Evolutionary conservation across 2,113 vertebrate genomes (phyloP), one percentile per base, ranked within the genome.

Genomic region (Phalacrocorax carbo): DNA sequence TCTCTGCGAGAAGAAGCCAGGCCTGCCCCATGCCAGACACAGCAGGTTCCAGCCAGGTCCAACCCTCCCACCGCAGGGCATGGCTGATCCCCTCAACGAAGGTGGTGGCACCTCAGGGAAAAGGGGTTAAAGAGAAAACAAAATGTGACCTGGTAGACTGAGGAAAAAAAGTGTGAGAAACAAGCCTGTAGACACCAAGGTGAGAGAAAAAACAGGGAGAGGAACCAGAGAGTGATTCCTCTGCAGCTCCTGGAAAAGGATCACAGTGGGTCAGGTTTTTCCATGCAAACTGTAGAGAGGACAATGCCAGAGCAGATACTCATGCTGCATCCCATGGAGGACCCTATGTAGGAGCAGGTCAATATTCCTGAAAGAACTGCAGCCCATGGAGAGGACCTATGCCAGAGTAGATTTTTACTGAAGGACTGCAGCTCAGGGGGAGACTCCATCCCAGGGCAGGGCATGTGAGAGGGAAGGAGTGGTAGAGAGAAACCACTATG

Each of bases 211-310:
- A 38, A 1, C 3, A 58, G 21, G 11, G 7, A 4, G 36, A 60
- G 49, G 13, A 54, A 6, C 17, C 26, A 60, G 21, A 22, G 21
- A 75, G 61, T 29, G 23, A n/a, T 8, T 44, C 13, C 34, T 11
- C 18, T 36, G 42, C 9, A 92, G 22, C 11, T 80, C 20, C 26
- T 49, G n/a, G 21, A 66, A 60, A 9, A 44, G 7, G 36, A 1
- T 3, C 19, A 5, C 0, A 0, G 12, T 26, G 7, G 15, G 40
- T 6, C 10, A 62, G 48, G 14, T 27, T 21, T 61, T 55, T 68
- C 20, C 20, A 5, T 6, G 2, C 34, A 65, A 13, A 9, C 25
- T 54, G 13, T 13, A 25, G 38, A 29, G 19, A 46, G 7, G 15
- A 58, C 5, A 20, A 19, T 34, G 13, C 9, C 26, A 51, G 34